phyloP scores from a whole-genome alignment of 1,140 invertebrate species.

The Musca vetustissima region DNA sequence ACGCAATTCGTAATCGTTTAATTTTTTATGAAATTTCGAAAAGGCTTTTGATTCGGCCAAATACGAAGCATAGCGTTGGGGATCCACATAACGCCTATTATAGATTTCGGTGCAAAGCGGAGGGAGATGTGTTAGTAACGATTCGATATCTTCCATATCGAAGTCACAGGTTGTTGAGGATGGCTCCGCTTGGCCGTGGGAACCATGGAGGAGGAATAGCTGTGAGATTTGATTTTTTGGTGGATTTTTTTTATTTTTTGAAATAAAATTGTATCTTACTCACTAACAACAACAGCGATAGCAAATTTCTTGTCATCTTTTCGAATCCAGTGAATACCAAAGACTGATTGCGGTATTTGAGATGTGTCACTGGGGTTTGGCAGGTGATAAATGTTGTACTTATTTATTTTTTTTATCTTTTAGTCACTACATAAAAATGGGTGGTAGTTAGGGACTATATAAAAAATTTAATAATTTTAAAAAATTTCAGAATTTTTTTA shows the following conservation, averaged over 20 bases:
- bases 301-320: too few species aligned
- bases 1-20: constrained; percentile 18
- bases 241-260: not conserved
- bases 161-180: constrained; percentile 5
- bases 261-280: not conserved
- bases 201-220: too few species aligned
- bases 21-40: constrained; percentile 6
- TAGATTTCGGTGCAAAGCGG: constrained; percentile 13
- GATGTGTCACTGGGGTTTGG: too few species aligned
- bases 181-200: too few species aligned
- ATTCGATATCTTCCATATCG: constrained; percentile 10
- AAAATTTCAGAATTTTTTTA: too few species aligned
- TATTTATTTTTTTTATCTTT: too few species aligned
- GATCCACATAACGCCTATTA: not conserved
- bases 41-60: constrained; percentile 16
- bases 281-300: not conserved
- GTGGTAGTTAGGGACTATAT: too few species aligned
- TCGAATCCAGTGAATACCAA: too few species aligned
- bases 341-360: too few species aligned
- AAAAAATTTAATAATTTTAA: too few species aligned
- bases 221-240: not conserved
- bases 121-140: not conserved
- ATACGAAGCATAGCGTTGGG: not conserved
- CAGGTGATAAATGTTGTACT: too few species aligned
- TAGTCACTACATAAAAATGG: too few species aligned